Base-by-base conservation (phyloP, 2,113 vertebrate genomes). In the Camelus bactrianus region DNA sequence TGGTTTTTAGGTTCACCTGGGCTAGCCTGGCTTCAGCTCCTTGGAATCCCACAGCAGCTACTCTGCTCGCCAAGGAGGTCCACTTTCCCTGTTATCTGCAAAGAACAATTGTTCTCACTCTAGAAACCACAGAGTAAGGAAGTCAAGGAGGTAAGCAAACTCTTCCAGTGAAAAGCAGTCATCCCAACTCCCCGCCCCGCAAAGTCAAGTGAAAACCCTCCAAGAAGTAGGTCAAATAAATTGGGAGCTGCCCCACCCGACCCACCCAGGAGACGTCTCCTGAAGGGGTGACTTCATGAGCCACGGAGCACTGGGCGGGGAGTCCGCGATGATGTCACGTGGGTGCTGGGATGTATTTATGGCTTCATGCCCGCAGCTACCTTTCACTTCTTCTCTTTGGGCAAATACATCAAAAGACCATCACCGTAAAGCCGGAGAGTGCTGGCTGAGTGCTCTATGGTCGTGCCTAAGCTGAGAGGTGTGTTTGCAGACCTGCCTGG, bases 371-470 rank as follows among this genome's bases (percentile, higher is more conserved):
- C 85, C 42, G 7, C 28, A 38, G 67, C 90, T 95, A 38, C 97
- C 20, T 67, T 87, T 95, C 82, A 26, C 91, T 95, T 97, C 87
- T 96, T 97, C 96, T 88, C 30, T 67, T 93, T 96, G 95, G 95
- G 95, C 92, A 94, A 98, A 98, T 88, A 97, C 32, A 70, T 3
- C 22, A 70, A 20, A 0, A 64, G 1, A 93, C 97, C 91, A 84
- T 96, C 91, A 17, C 0, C 0, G 88, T 14, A 54, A 69, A 88
- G 81, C 86, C 0, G 0, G 65, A 62, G 87, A 97, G 98, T 98
- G 98, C 94, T 3, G 94, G 86, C 88, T 97, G 98, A 98, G 96
- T 54, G 0, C 75, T 98, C 97, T 93, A 97, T 8, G 20, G 38
- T 58, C 32, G 32, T 42, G 94, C 75, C 0, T 0, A 95, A 17